Evolutionary conservation across 2,888 invertebrate genomes (phyloP).

Genomic region (Charanyca ferruginea): DNA sequence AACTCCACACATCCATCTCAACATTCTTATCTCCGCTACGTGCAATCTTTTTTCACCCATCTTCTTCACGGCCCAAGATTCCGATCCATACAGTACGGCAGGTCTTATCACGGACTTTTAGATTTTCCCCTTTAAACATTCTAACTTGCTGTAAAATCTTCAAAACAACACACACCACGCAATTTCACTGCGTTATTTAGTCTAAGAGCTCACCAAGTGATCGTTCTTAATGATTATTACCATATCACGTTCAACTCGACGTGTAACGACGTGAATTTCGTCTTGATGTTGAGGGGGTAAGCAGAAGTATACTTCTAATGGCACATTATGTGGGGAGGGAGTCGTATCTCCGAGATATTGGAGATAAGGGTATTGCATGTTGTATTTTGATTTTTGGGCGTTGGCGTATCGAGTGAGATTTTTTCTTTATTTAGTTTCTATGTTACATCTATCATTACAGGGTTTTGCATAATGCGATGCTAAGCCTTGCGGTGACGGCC

Average conservation of each 20-base stretch:
- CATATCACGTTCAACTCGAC: conserved; percentile 37
- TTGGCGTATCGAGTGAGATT: too few relatives aligned
- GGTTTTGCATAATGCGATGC: too few relatives aligned
- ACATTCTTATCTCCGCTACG: too few relatives aligned
- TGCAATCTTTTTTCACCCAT: too few relatives aligned
- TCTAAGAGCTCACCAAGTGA: conserved; percentile 28
- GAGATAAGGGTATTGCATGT: neutral
- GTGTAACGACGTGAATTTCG: conserved; percentile 41
- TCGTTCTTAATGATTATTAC: conserved; percentile 51
- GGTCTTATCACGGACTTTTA: too few relatives aligned
- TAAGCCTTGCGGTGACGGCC: too few relatives aligned
- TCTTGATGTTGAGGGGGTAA: conserved; percentile 12
- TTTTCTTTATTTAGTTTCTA: too few relatives aligned
- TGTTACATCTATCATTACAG: too few relatives aligned
- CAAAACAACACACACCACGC: conserved; percentile 11
- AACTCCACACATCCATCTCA: too few relatives aligned
- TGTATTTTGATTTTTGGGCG: conserved; percentile 7
- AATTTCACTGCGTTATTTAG: neutral
- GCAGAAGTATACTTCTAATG: conserved; percentile 33
- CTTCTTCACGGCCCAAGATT: too few relatives aligned
- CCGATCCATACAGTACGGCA: too few relatives aligned
- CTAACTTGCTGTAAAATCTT: neutral
- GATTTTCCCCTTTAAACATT: too few relatives aligned
- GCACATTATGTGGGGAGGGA: conserved; percentile 5
- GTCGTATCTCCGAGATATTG: conserved; percentile 24